Evolutionary conservation across 2,888 invertebrate genomes (phyloP).

Genomic region (Dicycla oo): DNA sequence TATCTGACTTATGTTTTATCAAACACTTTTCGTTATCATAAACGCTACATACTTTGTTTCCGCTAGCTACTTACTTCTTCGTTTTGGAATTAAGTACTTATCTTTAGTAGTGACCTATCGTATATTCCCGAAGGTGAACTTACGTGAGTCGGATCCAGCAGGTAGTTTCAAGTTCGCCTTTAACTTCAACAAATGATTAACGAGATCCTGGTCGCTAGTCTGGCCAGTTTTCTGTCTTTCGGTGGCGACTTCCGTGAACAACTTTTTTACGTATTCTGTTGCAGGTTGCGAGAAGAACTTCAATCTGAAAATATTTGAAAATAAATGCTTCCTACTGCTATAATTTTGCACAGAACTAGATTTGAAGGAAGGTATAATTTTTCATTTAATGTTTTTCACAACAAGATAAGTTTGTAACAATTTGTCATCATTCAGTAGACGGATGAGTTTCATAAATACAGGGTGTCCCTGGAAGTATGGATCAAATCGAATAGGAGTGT

Average conservation of each 20-base stretch:
- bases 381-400: too few relatives aligned
- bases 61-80: too few relatives aligned
- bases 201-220: constrained; percentile 76
- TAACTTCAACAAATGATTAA: constrained; percentile 79
- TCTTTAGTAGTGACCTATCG: neutral
- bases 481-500: too few relatives aligned
- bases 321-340: neutral
- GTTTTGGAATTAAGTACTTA: too few relatives aligned
- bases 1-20: neutral
- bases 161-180: constrained; percentile 80
- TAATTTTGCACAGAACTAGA: neutral
- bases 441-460: too few relatives aligned
- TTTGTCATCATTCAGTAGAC: neutral
- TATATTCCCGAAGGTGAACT: constrained; percentile 51
- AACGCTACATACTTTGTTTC: too few relatives aligned
- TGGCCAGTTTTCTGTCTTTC: constrained; percentile 71
- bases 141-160: constrained; percentile 71
- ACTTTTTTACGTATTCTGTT: constrained; percentile 76
- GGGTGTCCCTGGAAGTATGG: too few relatives aligned
- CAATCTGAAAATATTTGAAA: constrained; percentile 71
- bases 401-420: neutral
- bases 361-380: too few relatives aligned
- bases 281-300: constrained; percentile 80
- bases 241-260: constrained; percentile 77
- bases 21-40: neutral